Evolutionary conservation across 1,140 invertebrate genomes (phyloP).

Genomic region (Drosophila kanapiae): DNA sequence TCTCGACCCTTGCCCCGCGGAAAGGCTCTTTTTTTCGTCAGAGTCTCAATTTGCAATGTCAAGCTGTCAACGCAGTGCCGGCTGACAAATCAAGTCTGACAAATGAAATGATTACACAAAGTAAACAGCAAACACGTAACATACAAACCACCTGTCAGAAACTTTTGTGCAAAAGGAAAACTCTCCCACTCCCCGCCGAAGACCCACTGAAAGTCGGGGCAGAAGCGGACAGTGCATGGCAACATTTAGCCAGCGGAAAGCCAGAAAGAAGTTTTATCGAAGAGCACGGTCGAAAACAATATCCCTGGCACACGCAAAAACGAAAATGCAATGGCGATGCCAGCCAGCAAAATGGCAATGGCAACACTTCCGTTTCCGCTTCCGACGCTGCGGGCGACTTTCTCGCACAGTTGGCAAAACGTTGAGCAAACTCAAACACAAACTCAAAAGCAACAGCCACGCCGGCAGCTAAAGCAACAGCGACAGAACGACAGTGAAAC

Average conservation of each 20-base stretch:
- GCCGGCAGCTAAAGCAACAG: slow-evolving; percentile 33
- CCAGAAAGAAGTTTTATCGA: slow-evolving; percentile 76
- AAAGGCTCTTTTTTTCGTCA: slow-evolving; percentile 10
- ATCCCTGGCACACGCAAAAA: slow-evolving; percentile 43
- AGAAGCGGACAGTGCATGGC: slow-evolving; percentile 36
- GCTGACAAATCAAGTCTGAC: slow-evolving; percentile 76
- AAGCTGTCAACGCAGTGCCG: slow-evolving; percentile 63
- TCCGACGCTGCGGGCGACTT: slow-evolving; percentile 75
- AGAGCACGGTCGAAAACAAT: slow-evolving; percentile 54
- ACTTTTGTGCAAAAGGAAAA: slow-evolving; percentile 54
- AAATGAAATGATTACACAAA: slow-evolving; percentile 84
- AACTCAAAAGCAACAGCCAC: slow-evolving; percentile 33
- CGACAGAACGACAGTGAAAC: slow-evolving; percentile 43
- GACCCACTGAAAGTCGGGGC: slow-evolving; percentile 3
- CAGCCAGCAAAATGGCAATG: slow-evolving; percentile 79
- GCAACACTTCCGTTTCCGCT: slow-evolving; percentile 82
- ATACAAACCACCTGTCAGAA: slow-evolving; percentile 79
- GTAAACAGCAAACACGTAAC: slow-evolving; percentile 72
- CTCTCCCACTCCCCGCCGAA: background rate
- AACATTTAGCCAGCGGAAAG: slow-evolving; percentile 73
- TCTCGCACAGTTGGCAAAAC: slow-evolving; percentile 77
- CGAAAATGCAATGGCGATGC: slow-evolving; percentile 70
- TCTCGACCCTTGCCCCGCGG: slow-evolving; percentile 1
- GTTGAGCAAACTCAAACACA: slow-evolving; percentile 60
- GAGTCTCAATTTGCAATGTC: slow-evolving; percentile 51